These are phyloP conservation scores for Hippocampus abdominalis DNA, from an alignment of 2,113 vertebrate species.

Conservation along the genomic window DNA sequence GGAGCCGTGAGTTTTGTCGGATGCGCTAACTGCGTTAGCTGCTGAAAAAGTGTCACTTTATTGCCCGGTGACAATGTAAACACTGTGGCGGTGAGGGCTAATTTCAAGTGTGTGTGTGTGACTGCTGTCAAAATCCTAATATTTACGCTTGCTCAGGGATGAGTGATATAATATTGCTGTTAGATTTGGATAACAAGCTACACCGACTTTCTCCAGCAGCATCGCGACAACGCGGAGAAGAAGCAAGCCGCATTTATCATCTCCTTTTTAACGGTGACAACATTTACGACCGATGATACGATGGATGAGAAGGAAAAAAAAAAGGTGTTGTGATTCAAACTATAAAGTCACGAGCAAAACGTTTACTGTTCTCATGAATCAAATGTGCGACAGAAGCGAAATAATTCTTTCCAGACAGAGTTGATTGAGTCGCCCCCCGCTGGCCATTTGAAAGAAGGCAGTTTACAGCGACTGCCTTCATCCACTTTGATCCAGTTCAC, in stretches of 20 bases:
- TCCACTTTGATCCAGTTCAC: slow-evolving; percentile 21
- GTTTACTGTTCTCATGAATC: background rate
- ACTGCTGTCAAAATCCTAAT: too few species aligned
- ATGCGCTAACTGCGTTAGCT: too few species aligned
- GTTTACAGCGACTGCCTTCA: background rate
- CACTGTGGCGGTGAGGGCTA: too few species aligned
- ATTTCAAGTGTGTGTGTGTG: too few species aligned
- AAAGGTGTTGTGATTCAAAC: background rate
- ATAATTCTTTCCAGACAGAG: background rate
- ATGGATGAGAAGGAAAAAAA: background rate
- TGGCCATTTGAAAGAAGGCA: background rate
- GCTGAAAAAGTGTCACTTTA: too few species aligned
- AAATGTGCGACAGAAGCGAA: background rate
- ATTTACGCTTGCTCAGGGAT: too few species aligned
- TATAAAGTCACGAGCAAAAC: background rate
- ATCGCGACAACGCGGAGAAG: background rate
- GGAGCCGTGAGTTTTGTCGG: too few species aligned
- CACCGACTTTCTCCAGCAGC: background rate
- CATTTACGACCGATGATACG: background rate
- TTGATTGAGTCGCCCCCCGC: background rate
- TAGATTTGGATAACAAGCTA: background rate
- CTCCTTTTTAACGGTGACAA: background rate
- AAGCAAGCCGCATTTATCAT: background rate
- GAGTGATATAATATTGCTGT: too few species aligned
- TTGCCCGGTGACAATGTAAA: too few species aligned